These are phyloP conservation scores for Eptatretus atami DNA, from an alignment of 2,797 vertebrate genomes.

Conservation along the genomic window DNA sequence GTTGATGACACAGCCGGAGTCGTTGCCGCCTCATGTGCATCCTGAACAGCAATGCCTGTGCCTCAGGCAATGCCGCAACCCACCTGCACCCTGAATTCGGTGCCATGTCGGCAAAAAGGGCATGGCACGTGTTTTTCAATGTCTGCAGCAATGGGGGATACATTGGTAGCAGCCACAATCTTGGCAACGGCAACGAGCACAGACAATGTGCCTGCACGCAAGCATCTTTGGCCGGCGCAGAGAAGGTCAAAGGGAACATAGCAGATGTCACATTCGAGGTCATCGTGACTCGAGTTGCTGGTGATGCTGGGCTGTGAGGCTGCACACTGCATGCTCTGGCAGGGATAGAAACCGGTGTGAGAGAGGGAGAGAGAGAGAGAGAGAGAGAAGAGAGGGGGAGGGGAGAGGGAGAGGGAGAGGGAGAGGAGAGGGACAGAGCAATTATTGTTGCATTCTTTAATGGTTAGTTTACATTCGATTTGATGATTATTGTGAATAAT, in stretches of 20 bases:
- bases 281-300: slow-evolving; percentile 13
- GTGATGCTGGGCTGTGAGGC: neutral
- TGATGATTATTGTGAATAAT: too few species aligned
- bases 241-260: slow-evolving; percentile 27
- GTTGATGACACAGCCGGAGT: neutral
- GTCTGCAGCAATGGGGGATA: slow-evolving; percentile 12
- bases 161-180: slow-evolving; percentile 17
- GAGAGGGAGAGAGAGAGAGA: too few species aligned
- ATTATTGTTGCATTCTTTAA: too few species aligned
- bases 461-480: too few species aligned
- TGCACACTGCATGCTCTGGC: too few species aligned
- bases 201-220: slow-evolving; percentile 29
- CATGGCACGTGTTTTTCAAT: slow-evolving; percentile 23
- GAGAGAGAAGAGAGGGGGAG: too few species aligned
- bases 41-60: slow-evolving; percentile 30
- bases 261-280: slow-evolving; percentile 36
- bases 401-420: too few species aligned
- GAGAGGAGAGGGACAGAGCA: too few species aligned
- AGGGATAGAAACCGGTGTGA: too few species aligned
- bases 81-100: slow-evolving; percentile 27
- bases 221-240: slow-evolving; percentile 26
- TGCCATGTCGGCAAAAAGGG: slow-evolving; percentile 61
- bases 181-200: slow-evolving; percentile 23
- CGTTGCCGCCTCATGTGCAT: slow-evolving; percentile 15
- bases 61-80: slow-evolving; percentile 39